These are phyloP conservation scores for Gymnocephalus cernua DNA, from an alignment of 2,113 vertebrate genomes.

Conservation along the genomic window DNA sequence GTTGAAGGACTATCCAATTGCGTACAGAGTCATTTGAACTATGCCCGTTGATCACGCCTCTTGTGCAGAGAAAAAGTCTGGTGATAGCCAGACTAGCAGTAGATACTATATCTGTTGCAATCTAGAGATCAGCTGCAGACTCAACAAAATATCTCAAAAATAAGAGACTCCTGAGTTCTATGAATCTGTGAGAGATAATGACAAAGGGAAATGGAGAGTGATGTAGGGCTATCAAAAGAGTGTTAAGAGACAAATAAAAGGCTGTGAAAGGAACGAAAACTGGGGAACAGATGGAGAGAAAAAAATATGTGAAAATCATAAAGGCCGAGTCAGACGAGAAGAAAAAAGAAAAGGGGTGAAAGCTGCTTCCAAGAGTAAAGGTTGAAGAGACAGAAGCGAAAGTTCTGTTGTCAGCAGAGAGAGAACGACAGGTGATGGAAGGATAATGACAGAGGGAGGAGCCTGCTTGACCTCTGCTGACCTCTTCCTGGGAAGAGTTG, in stretches of 20 bases:
- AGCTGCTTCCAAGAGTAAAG: conserved; percentile 55
- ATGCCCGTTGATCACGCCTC: too few species aligned
- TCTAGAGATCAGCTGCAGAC: conserved; percentile 60
- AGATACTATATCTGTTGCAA: conserved; percentile 49
- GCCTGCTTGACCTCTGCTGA: conserved; percentile 71
- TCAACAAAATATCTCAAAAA: conserved; percentile 56
- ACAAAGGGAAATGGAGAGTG: conserved; percentile 52
- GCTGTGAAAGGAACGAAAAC: conserved; percentile 36
- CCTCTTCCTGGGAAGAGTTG: conserved; percentile 77
- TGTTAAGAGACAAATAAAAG: conserved; percentile 61
- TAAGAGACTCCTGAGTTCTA: conserved; percentile 46
- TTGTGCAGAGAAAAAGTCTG: too few species aligned
- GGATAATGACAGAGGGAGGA: conserved; percentile 79
- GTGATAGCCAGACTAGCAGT: too few species aligned
- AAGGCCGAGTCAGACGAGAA: conserved; percentile 46
- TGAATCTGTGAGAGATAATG: conserved; percentile 38
- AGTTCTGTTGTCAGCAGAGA: conserved; percentile 74
- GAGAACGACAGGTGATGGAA: conserved; percentile 78
- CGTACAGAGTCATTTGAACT: too few species aligned
- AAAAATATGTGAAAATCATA: conserved; percentile 66
- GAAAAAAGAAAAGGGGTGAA: conserved; percentile 56
- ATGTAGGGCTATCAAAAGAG: conserved; percentile 49
- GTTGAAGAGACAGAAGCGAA: conserved; percentile 57
- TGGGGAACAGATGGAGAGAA: conserved; percentile 71
- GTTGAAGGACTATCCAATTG: too few species aligned